Conservation (phyloP, 2,888 invertebrate genomes). For the Formica aserva region DNA sequence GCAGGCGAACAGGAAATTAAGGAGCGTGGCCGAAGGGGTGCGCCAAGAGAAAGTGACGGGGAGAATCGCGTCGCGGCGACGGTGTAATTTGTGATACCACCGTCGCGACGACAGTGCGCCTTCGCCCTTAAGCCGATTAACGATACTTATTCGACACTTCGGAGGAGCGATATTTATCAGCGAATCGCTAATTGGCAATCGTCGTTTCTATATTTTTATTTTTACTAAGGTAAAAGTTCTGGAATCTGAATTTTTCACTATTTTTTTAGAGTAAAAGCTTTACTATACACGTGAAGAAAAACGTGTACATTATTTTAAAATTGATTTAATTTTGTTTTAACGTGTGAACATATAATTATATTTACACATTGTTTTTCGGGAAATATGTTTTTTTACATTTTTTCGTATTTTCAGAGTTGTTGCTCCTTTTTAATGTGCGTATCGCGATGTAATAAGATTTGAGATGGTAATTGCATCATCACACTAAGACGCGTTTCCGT, state of each 20-base stretch:
- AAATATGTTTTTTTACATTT: conserved; percentile 2
- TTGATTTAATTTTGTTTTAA: background rate
- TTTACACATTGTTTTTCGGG: background rate
- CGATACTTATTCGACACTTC: conserved; percentile 46
- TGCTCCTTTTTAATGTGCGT: background rate
- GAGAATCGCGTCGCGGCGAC: conserved; percentile 9
- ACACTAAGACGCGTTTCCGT: conserved; percentile 25
- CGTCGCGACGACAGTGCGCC: conserved; percentile 5
- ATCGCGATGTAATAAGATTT: background rate
- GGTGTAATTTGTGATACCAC: conserved; percentile 42
- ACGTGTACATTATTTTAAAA: background rate
- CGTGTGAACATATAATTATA: background rate
- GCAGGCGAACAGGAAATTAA: conserved; percentile 79
- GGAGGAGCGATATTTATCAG: background rate
- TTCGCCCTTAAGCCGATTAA: conserved; percentile 39
- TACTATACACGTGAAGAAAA: background rate
- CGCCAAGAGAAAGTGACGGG: conserved; percentile 45
- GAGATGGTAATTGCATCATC: conserved; percentile 14
- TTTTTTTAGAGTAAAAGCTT: background rate
- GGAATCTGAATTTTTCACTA: background rate
- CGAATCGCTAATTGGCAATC: conserved; percentile 24
- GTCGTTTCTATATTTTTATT: background rate
- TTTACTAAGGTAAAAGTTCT: background rate
- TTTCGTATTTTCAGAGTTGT: background rate
- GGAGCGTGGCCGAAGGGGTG: conserved; percentile 58